Evolutionary conservation across 37 sponge, comb jelly and placozoan genomes (phyloP).

Genomic region (Eunapius fragilis): DNA sequence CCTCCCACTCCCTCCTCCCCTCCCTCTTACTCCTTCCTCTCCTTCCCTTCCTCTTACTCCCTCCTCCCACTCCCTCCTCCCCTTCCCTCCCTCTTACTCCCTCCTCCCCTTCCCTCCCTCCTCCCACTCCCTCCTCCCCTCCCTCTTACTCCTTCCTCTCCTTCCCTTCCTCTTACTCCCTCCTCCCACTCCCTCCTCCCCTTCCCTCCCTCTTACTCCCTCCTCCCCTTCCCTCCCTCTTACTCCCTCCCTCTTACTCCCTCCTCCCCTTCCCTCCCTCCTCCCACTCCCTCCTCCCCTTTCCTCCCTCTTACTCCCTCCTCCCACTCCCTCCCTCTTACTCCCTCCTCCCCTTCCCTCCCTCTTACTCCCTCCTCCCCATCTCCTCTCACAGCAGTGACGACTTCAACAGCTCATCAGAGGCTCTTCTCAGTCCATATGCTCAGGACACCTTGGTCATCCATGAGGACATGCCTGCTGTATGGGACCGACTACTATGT

Average conservation of each 20-base stretch:
- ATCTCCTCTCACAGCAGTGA: background rate
- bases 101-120: background rate
- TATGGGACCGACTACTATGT: background rate
- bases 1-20: conserved; percentile 7
- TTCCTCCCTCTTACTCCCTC: background rate
- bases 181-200: background rate
- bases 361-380: conserved; percentile 83
- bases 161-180: background rate
- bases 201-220: background rate
- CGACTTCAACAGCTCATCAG: background rate
- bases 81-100: background rate
- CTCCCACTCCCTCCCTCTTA: background rate
- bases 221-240: background rate
- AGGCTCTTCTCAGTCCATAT: background rate
- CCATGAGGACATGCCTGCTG: conserved; percentile 22
- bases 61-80: background rate
- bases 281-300: background rate
- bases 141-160: conserved; percentile 1
- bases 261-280: background rate
- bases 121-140: background rate
- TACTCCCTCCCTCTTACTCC: background rate
- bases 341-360: conserved; percentile 66
- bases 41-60: background rate
- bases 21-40: background rate
- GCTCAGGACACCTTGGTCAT: conserved; percentile 59